Conservation (phyloP, 2,888 invertebrate genomes). For the Cryptocephalus moraei region DNA sequence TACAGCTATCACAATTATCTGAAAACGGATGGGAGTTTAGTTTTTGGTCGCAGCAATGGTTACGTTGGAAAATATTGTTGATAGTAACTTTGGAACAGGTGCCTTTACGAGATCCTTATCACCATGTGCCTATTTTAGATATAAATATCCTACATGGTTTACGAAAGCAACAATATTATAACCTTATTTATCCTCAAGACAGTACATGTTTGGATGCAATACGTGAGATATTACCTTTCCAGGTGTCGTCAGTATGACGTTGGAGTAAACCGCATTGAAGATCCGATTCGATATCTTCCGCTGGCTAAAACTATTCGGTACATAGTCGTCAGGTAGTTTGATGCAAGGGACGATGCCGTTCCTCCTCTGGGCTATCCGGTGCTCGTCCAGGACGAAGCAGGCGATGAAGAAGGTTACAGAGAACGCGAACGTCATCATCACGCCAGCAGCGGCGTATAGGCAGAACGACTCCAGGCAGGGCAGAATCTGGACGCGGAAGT, state of each 20-base stretch:
- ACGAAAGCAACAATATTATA: too few relatives aligned
- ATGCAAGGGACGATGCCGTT: slow-evolving; percentile 61
- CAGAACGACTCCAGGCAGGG: slow-evolving; percentile 76
- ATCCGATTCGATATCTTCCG: slow-evolving; percentile 46
- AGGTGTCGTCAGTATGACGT: slow-evolving; percentile 52
- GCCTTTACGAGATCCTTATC: too few relatives aligned
- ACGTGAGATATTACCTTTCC: slow-evolving; percentile 49
- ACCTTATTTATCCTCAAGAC: too few relatives aligned
- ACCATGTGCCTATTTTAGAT: too few relatives aligned
- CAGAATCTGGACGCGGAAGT: slow-evolving; percentile 46
- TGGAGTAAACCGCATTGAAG: slow-evolving; percentile 51
- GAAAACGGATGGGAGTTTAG: slow-evolving; percentile 12
- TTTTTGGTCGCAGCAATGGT: too few relatives aligned
- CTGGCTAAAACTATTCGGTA: slow-evolving; percentile 44
- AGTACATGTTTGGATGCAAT: too few relatives aligned
- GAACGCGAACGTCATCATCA: slow-evolving; percentile 63
- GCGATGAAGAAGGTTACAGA: slow-evolving; percentile 76
- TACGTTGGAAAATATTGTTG: too few relatives aligned
- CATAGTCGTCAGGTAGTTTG: slow-evolving; percentile 43
- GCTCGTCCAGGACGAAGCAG: slow-evolving; percentile 62
- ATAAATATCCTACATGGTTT: too few relatives aligned
- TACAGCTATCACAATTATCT: slow-evolving; percentile 47
- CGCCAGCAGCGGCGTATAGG: slow-evolving; percentile 67
- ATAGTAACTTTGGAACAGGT: too few relatives aligned
- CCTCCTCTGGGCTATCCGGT: slow-evolving; percentile 49